These are phyloP conservation scores for Phasia obesa DNA, from an alignment of 2,888 invertebrate genomes.

Conservation along the genomic window DNA sequence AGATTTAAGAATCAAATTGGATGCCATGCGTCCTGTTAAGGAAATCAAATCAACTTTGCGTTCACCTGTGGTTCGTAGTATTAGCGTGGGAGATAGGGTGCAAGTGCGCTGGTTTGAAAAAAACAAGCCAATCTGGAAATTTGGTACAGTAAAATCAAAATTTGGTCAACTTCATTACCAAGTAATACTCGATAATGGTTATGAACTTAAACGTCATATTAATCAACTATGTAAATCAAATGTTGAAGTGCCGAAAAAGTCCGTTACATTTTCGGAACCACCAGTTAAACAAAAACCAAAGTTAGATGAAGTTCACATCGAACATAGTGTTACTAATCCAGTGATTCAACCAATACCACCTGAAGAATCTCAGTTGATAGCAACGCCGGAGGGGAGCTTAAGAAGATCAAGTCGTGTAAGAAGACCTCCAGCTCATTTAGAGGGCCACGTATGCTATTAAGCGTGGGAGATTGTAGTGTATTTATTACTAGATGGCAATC, in stretches of 20 bases:
- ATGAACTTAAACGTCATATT: conserved; percentile 42
- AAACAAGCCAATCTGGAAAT: conserved; percentile 26
- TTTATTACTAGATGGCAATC: too few species aligned
- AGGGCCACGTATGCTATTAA: too few species aligned
- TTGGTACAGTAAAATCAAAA: conserved; percentile 20
- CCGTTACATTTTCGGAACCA: conserved; percentile 13
- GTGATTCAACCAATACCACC: too few species aligned
- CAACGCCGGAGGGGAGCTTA: too few species aligned
- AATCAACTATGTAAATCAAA: conserved; percentile 39
- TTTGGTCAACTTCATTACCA: conserved; percentile 40
- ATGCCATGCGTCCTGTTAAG: conserved; percentile 30
- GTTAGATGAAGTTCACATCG: too few species aligned
- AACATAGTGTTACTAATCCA: too few species aligned
- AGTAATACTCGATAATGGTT: conserved; percentile 22
- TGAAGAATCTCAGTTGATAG: too few species aligned
- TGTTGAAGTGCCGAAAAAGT: conserved; percentile 1
- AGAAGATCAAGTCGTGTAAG: too few species aligned
- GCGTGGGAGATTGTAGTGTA: too few species aligned
- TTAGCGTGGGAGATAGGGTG: conserved; percentile 47
- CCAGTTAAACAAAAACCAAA: background rate
- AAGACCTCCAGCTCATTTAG: too few species aligned
- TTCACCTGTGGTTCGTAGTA: conserved; percentile 19
- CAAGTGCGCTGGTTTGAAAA: conserved; percentile 25
- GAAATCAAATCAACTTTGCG: conserved; percentile 4
- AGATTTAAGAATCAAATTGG: conserved; percentile 38